Evolutionary conservation across 2,113 vertebrate species (phyloP).

Genomic region (Phycodurus eques): DNA sequence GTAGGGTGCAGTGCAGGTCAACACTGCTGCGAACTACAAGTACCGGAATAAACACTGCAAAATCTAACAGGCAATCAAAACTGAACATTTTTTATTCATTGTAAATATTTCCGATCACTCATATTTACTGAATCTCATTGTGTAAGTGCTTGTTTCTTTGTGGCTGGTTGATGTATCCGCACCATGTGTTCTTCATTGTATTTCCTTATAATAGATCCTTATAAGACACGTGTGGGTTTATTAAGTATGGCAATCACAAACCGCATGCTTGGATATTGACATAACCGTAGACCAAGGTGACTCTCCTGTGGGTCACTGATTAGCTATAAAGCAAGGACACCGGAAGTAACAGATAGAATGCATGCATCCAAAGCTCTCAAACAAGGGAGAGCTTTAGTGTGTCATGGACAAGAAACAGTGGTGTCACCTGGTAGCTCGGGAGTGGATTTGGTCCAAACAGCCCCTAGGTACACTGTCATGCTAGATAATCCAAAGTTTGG

Average conservation of each 20-base stretch:
- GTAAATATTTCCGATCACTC: not conserved
- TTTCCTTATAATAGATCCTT: conserved; percentile 35
- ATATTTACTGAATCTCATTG: not conserved
- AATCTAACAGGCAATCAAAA: not conserved
- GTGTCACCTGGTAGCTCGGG: conserved; percentile 31
- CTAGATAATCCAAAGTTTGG: conserved; percentile 59
- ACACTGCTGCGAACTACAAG: not conserved
- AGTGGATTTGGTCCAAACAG: conserved; percentile 46
- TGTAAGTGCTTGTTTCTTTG: not conserved
- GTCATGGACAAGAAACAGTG: conserved; percentile 55
- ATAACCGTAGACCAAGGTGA: conserved; percentile 23
- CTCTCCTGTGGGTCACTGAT: conserved; percentile 46
- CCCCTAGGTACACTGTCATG: conserved; percentile 57
- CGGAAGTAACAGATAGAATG: conserved; percentile 62
- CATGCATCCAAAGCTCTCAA: conserved; percentile 44
- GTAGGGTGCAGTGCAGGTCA: too few species aligned
- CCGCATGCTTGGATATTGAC: conserved; percentile 15
- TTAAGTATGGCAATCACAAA: conserved; percentile 28
- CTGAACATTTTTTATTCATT: not conserved
- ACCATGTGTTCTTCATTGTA: not conserved
- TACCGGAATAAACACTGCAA: not conserved
- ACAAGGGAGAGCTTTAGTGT: conserved; percentile 31
- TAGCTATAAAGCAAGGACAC: conserved; percentile 63
- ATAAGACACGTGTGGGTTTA: conserved; percentile 7
- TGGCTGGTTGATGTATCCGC: not conserved